Percentiles rank a stretch among this genome's conserved stretches.
phyloP scores from a whole-genome alignment of 2,797 vertebrate genomes.

The Eulemur rubriventer region DNA sequence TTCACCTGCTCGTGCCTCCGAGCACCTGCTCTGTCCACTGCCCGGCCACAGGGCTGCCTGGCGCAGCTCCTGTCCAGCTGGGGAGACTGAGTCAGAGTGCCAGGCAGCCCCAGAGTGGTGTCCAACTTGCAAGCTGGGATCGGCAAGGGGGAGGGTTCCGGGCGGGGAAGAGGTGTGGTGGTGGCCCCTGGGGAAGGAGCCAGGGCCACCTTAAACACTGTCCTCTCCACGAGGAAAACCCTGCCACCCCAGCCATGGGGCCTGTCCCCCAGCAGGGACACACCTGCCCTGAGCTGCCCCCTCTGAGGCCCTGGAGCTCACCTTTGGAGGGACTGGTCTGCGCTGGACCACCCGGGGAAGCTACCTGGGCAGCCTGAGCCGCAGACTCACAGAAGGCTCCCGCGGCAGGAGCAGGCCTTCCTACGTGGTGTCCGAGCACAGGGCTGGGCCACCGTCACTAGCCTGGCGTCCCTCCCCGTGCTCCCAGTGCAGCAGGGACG shows the following conservation, averaged over 20 bases:
- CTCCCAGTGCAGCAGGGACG: neutral
- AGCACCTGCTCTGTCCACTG: neutral
- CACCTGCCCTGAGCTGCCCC: neutral
- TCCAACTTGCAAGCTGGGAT: neutral
- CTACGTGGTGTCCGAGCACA: neutral
- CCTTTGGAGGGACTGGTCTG: neutral
- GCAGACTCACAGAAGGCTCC: neutral
- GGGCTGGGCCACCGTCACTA: neutral
- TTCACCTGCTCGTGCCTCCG: rapidly evolving
- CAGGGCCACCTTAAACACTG: rapidly evolving
- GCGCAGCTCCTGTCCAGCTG: neutral
- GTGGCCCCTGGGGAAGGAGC: neutral
- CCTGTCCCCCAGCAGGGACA: neutral
- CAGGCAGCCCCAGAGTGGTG: rapidly evolving
- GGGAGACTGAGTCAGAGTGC: neutral
- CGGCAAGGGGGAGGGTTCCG: rapidly evolving
- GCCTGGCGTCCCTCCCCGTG: neutral
- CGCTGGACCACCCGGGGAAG: neutral
- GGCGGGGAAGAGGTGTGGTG: neutral
- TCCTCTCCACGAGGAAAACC: neutral
- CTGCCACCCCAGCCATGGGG: no score
- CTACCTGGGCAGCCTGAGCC: no score
- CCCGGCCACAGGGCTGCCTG: neutral
- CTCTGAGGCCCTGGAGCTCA: neutral
- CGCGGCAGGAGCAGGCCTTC: neutral